phyloP scores from a whole-genome alignment of 2,888 invertebrate genomes.

The Apodemia duryi region DNA sequence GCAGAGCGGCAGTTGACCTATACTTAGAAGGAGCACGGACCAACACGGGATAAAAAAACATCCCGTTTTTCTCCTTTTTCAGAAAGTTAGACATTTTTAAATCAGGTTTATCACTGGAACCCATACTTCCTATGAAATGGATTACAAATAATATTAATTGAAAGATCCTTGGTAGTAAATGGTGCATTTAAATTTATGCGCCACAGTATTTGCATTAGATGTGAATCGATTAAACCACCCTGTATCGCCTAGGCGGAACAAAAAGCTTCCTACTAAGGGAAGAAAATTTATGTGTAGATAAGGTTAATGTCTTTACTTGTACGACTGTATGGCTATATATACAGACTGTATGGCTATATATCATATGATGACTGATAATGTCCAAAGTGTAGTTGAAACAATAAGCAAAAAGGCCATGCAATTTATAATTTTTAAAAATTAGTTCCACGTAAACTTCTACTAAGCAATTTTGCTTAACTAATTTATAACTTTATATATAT shows the following conservation, averaged over 20 bases:
- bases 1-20: no score
- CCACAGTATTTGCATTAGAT: constrained; percentile 44
- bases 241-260: constrained; percentile 42
- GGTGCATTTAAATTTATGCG: constrained; percentile 31
- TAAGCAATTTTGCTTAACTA: no score
- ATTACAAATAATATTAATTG: neutral
- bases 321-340: constrained; percentile 8
- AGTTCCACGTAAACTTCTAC: no score
- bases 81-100: no score
- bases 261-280: constrained; percentile 50
- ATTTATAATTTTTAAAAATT: no score
- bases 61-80: no score
- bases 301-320: constrained; percentile 44
- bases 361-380: neutral
- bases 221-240: constrained; percentile 44
- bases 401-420: no score
- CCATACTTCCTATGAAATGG: neutral
- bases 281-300: constrained; percentile 50
- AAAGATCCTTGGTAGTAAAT: neutral
- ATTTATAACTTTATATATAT: no score
- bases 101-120: no score
- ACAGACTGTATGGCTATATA: neutral
- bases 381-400: no score
- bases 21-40: no score
- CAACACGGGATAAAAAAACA: no score